phyloP scores from a whole-genome alignment of 2,113 vertebrate genomes.

The Genyomyrus donnyi region DNA sequence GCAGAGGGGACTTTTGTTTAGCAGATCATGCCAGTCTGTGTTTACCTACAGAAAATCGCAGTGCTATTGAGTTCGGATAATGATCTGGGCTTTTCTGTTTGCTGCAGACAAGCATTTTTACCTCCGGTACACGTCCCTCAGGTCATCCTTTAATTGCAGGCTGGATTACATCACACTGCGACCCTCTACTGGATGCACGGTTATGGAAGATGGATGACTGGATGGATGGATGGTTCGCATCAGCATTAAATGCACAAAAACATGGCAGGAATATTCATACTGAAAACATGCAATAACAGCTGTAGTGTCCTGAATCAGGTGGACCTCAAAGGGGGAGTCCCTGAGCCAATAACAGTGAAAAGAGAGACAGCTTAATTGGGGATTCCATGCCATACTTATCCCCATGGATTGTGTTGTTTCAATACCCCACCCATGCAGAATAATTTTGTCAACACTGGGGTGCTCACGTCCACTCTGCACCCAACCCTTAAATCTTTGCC shows the following conservation, averaged over 20 bases:
- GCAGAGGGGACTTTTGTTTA: background rate
- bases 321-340: background rate
- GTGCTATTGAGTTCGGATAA: background rate
- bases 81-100: conserved; percentile 3
- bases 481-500: background rate
- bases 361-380: background rate
- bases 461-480: background rate
- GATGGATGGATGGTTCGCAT: background rate
- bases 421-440: background rate
- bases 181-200: background rate
- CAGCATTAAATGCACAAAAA: background rate
- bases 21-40: background rate
- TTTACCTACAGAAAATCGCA: conserved; percentile 7
- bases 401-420: background rate
- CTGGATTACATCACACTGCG: background rate
- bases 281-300: background rate
- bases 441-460: background rate
- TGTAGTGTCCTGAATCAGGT: background rate
- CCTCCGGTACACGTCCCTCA: background rate
- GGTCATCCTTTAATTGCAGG: background rate
- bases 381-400: background rate
- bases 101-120: background rate
- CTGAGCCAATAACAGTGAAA: background rate
- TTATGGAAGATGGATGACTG: conserved; percentile 16
- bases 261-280: background rate